Evolutionary conservation across 2,797 vertebrate species (phyloP), one percentile per base, ranked within the genome.

Genomic region (Cynopterus sphinx): DNA sequence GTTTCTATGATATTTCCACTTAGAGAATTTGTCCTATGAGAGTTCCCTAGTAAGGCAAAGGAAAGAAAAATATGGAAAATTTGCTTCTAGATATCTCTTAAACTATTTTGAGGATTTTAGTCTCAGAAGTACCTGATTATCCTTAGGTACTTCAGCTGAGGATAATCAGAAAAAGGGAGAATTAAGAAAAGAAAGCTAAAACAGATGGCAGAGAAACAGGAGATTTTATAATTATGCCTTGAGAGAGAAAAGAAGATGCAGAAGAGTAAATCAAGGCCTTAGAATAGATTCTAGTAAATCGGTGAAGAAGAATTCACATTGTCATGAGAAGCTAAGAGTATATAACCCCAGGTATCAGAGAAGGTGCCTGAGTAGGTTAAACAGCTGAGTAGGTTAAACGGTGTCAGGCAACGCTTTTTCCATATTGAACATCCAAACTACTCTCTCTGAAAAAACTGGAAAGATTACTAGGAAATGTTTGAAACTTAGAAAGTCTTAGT

Each of bases 151-250:
- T 92, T 79, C 24, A 43, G 78, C 4, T 43, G 26, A 68, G 41
- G 51, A 90, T 65, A 87, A 95, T 87, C 59, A 91, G 77, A 92
- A 91, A n/a, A 84, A 87, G n/a, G 57, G 16, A 73, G 67, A 75
- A 59, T 79, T 75, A 88, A 51, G 51, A 89, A 87, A 87, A 88
- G 33, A 31, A 31, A 90, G 22, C n/a, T 53, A 36, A 57, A 73
- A 17, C 19, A 89, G 61, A 73, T 36, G 33, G 41, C 1, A 9
- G 12, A 90, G 51, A 55, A 81, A 71, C 5, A 71, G 9, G n/a
- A 84, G 70, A 41, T 65, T 87, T 86, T 67, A 70, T 3, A 41
- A n/a, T 41, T 46, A 63, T 7, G 46, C 63, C 36, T 63, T 13
- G 10, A 24, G 86, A 90, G 51, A 49, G n/a, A 87, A 22, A 59